Evolutionary conservation across 2,113 vertebrate species (phyloP), one percentile per base, ranked within the genome.

Genomic region (Leptobrachium ailaonicum): DNA sequence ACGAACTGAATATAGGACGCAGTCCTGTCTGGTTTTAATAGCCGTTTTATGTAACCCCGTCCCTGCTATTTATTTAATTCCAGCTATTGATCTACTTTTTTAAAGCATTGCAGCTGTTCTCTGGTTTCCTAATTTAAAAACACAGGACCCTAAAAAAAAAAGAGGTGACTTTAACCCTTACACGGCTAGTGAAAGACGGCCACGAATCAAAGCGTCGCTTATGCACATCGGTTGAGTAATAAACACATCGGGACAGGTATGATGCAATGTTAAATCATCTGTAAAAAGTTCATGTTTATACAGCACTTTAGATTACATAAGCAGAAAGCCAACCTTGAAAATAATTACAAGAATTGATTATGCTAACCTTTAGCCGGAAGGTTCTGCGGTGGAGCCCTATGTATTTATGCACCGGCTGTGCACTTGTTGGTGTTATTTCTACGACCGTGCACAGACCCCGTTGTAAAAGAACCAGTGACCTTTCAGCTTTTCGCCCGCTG

Each of bases 331-430:
- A 75, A 63, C 63, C 68, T 80, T 68, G 71, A 74, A 80, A 80
- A 75, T 75, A 81, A 75, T 75, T 68, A 60, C 71, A 75, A 69
- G 74, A 81, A 81, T 81, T 69, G 64, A 72, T 73, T 75, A 69
- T 81, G 44, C 64, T 74, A 80, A 80, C 79, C 79, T 80, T 74
- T 62, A 62, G 64, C 71, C 58, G 78, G 20, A 20, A 60, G 77
- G 2, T 14, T 20, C 66, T 73, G 71, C 8, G 79, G 79, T n/a
- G 41, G 68, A 62, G 71, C 50, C 79, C 71, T 67, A 81, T 75
- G 62, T 74, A 73, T 81, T 58, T 75, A 62, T 62, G 71, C 66
- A 56, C 50, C 20, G 53, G 71, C 47, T 6, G 2, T 72, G 71
- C 20, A 68, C 43, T 14, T 41, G 2, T 42, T 11, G 10, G 60